Base-by-base conservation (phyloP, 2,888 invertebrate species). In the Norana najaformis region DNA sequence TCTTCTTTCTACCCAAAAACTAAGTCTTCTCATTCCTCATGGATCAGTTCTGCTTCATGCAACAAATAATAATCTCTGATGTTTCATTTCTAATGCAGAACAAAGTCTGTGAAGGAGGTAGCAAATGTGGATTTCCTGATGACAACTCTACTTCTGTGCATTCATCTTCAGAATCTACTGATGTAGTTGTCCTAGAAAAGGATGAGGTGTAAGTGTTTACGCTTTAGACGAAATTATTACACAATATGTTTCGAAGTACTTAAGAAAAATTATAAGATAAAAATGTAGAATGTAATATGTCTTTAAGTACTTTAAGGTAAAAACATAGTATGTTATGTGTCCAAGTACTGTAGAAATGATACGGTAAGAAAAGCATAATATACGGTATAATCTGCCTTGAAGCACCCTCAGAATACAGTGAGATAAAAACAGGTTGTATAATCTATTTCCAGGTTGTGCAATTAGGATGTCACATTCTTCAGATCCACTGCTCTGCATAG, bases 201-300 rank as follows among this genome's bases (percentile, higher is more conserved):
- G 69, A 69, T n/a, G 69, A 69, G 69, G 69, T 69, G 69, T 69
- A 69, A 69, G 69, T 69, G 69, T 69, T 69, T n/a, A 69, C 30
- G n/a, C n/a, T n/a, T 69, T 5, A 69, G 11, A 13, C n/a, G 23
- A n/a, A n/a, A n/a, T n/a, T 47, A 23, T 16, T 47, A 4, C 23
- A 11, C 23, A 47, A 23, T 47, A 4, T 23, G 6, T 5, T 8
- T 47, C 47, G 23, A 47, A 47, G 47, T 47, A 23, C 47, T 47
- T 47, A 23, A 23, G 20, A 47, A 23, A 8, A 8, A 47, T 11
- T 23, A 23, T 23, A 47, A 47, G 23, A 23, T 47, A 23, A 47
- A 47, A 47, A 23, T n/a, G n/a, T n/a, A n/a, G n/a, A n/a, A n/a
- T n/a, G n/a, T n/a, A n/a, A n/a, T 47, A 23, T 20, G 14, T 16